Evolutionary conservation across 2,113 vertebrate species (phyloP).

Genomic region (Haemorhous mexicanus): DNA sequence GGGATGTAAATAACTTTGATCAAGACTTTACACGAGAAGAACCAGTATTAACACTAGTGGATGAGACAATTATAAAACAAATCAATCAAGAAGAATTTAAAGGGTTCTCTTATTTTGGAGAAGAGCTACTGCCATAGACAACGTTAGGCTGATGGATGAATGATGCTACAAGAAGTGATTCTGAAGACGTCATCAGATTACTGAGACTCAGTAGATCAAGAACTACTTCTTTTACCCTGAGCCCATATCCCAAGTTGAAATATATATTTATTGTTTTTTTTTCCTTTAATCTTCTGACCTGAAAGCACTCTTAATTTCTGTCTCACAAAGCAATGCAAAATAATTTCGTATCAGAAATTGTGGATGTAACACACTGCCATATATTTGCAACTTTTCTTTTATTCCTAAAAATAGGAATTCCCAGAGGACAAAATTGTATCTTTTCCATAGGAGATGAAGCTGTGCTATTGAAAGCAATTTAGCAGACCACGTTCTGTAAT

Average conservation of each 20-base stretch:
- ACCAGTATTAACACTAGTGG: constrained; percentile 91
- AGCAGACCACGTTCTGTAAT: not conserved
- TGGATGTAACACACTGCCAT: constrained; percentile 62
- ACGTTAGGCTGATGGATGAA: constrained; percentile 6
- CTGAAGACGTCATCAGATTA: constrained; percentile 57
- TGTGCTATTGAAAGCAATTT: not conserved
- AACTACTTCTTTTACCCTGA: constrained; percentile 70
- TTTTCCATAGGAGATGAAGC: constrained; percentile 17
- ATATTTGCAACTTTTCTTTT: constrained; percentile 42
- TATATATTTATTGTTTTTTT: constrained; percentile 77
- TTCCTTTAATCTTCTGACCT: constrained; percentile 59
- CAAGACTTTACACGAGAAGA: constrained; percentile 99
- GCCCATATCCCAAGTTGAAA: constrained; percentile 57
- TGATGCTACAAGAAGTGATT: constrained; percentile 64
- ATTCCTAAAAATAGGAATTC: constrained; percentile 16
- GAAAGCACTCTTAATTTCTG: constrained; percentile 72
- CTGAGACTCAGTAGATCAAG: constrained; percentile 69
- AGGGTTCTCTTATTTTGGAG: constrained; percentile 96
- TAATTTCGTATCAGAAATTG: constrained; percentile 54
- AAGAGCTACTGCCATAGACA: constrained; percentile 86
- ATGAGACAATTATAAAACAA: constrained; percentile 96
- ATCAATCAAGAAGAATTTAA: constrained; percentile 99
- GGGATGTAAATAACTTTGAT: constrained; percentile 99
- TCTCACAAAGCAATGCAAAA: constrained; percentile 66
- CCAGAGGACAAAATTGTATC: not conserved